Base-by-base conservation (phyloP, 2,113 vertebrate species). In the Erpornis zantholeuca region DNA sequence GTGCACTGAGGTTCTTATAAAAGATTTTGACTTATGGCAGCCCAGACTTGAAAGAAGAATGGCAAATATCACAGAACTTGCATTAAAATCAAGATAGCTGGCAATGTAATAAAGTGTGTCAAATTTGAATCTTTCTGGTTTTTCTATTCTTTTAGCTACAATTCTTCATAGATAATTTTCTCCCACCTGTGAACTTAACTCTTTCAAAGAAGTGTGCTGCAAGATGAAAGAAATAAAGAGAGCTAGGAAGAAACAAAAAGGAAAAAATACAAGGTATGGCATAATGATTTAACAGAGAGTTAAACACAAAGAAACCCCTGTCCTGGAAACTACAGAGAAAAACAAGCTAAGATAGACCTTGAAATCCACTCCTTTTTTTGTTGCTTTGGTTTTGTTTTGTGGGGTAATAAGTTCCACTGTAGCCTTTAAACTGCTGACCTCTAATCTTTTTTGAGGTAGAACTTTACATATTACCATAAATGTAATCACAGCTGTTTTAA, bases 401-500 rank as follows among this genome's bases (percentile, higher is more conserved):
- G 71, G 29, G 25, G 36, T 59, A 92, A 75, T 17, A 42, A 81
- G 8, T 86, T 90, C 44, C 44, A 68, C 33, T 83, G 40, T 71
- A 68, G 60, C 44, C 91, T 96, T 97, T 94, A 91, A 97, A 96
- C 64, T 96, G 80, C 89, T 95, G 84, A 97, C 73, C 59, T 71
- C 12, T 73, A 76, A 91, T 88, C 38, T 84, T 94, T 93, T 87
- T 94, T 68, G 77, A 38, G 10, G 90, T 85, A 96, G 33, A 97
- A 95, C 44, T 36, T 76, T 90, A 97, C 85, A 49, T 80, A 66
- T 93, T 92, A 81, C 88, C 69, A 54, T 85, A 95, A 92, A 84
- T 68, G 21, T 87, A 96, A 96, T 94, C 85, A 80, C 70, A 89
- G 57, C 63, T 54, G 61, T 96, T 96, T 96, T 90, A 91, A 86